Base-by-base conservation (phyloP, 2,113 vertebrate species). In the Labeo rohita region DNA sequence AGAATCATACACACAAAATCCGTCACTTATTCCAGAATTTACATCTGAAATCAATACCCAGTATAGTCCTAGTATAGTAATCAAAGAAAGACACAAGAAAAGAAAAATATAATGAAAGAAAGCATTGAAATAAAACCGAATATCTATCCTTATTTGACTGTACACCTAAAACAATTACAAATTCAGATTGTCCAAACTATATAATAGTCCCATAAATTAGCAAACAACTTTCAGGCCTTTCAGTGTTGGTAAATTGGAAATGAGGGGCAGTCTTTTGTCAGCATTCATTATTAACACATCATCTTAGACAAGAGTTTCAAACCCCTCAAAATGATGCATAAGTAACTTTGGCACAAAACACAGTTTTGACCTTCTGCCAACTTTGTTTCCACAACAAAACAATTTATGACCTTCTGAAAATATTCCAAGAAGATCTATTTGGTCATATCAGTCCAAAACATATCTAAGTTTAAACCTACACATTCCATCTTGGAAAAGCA, bases 291-390 rank as follows among this genome's bases (percentile, higher is more conserved):
- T 50, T 84, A 39, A 56, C 68, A 81, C 43, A 34, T 50, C 10
- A 16, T 39, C 80, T 68, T 45, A 3, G 12, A 36, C 76, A n/a
- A 43, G 21, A 81, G 70, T 39, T 85, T 77, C 16, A 72, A 63
- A 78, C 70, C 72, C 39, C 52, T 12, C 16, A 11, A 43, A 81
- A 59, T 39, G 4, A 45, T 79, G 61, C 79, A 65, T 54, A 47
- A 73, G 54, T 49, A 80, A 65, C 56, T 88, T 88, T 66, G 66
- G 66, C 61, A 80, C 50, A 80, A 80, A 81, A 84, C 34, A 72
- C 18, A 43, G 21, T 70, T 65, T 66, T 34, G 28, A 73, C 47
- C 11, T 43, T 54, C 68, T 13, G 18, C 12, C 16, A 61, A 74
- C 18, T 54, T 52, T 63, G 21, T 28, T 21, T 43, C 65, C 36